Conservation (phyloP, 1,140 invertebrate genomes). For the Archivesica marissinica region DNA sequence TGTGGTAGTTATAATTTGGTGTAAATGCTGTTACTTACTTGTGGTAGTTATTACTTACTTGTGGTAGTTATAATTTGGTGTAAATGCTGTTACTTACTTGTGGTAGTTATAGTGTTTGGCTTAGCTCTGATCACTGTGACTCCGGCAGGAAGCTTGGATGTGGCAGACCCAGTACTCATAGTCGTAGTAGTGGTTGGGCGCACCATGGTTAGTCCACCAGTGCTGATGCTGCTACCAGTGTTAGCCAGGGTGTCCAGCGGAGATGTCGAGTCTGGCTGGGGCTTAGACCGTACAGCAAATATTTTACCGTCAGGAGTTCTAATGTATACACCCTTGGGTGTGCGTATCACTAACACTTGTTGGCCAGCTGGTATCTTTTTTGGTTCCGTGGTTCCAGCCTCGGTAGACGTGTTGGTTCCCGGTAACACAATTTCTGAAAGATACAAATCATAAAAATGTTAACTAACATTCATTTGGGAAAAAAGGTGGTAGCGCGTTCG, state of each 20-base stretch:
- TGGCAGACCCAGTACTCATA: neutral
- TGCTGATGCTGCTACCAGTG: constrained; percentile 37
- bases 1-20: too few relatives aligned
- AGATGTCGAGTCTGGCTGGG: constrained; percentile 51
- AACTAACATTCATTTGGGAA: too few relatives aligned
- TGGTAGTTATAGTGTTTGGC: neutral
- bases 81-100: too few relatives aligned
- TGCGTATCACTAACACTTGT: constrained; percentile 96
- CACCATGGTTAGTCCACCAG: constrained; percentile 45
- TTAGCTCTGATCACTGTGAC: constrained; percentile 48
- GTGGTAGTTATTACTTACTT: too few relatives aligned
- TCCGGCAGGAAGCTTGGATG: constrained; percentile 13
- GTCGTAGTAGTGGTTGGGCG: constrained; percentile 66
- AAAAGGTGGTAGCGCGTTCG: too few relatives aligned
- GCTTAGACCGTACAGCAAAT: constrained; percentile 90
- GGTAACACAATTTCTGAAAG: constrained; percentile 94
- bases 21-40: too few relatives aligned
- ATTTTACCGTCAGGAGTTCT: constrained; percentile 97
- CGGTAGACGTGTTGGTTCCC: constrained; percentile 88
- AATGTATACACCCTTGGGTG: constrained; percentile 97
- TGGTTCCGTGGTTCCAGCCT: constrained; percentile 89
- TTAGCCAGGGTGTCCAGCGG: constrained; percentile 51
- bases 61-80: too few relatives aligned
- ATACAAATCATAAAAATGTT: too few relatives aligned
- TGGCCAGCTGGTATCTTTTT: constrained; percentile 92